Evolutionary conservation across 2,888 invertebrate species (phyloP).

Genomic region (Andrena trimmerana): DNA sequence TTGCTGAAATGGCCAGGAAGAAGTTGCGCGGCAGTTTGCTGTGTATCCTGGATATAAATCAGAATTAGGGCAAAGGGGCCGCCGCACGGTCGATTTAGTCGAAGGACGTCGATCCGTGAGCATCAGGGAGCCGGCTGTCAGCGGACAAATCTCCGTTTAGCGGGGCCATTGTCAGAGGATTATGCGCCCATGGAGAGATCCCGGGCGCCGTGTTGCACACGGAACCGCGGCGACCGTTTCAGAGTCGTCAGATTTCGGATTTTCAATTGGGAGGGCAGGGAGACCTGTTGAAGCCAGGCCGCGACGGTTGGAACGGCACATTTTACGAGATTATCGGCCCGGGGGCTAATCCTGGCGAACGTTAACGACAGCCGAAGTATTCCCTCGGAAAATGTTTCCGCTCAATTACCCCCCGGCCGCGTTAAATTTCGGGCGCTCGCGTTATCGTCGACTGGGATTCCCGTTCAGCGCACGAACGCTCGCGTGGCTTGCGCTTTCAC

Average conservation of each 20-base stretch:
- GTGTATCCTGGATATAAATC: conserved; percentile 70
- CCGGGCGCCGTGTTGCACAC: conserved; percentile 41
- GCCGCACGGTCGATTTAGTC: conserved; percentile 63
- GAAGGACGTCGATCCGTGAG: conserved; percentile 63
- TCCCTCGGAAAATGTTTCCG: conserved; percentile 51
- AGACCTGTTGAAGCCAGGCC: conserved; percentile 69
- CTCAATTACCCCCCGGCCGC: conserved; percentile 37
- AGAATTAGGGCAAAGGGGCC: conserved; percentile 63
- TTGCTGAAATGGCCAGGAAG: not conserved
- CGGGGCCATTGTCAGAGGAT: conserved; percentile 76
- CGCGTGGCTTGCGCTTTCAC: not conserved
- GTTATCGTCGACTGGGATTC: conserved; percentile 6
- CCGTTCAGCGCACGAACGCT: not conserved
- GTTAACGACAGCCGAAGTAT: conserved; percentile 53
- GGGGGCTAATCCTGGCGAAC: conserved; percentile 60
- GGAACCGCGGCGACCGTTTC: conserved; percentile 42
- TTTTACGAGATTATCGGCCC: conserved; percentile 69
- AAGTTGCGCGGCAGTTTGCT: conserved; percentile 34
- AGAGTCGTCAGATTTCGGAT: conserved; percentile 65
- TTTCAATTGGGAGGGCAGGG: conserved; percentile 60
- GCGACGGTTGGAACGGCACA: conserved; percentile 55
- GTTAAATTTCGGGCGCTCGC: conserved; percentile 22
- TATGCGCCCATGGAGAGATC: conserved; percentile 74
- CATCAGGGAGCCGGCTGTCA: conserved; percentile 67
- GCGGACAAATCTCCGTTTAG: conserved; percentile 75